phyloP scores from a whole-genome alignment of 2,797 vertebrate genomes.

The Cephalopachus bancanus region DNA sequence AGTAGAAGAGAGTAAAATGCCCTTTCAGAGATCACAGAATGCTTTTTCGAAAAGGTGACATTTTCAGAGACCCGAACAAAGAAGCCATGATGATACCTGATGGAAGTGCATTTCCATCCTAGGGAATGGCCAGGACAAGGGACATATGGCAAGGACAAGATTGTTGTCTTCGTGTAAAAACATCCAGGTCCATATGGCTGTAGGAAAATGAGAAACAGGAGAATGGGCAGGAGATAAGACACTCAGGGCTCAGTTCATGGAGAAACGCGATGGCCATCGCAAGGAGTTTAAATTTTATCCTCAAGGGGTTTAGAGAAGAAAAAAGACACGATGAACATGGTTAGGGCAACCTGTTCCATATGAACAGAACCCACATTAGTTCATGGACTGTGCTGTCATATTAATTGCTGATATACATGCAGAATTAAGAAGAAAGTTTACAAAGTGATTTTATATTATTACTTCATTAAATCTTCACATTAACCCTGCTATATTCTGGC shows the following conservation, averaged over 20 bases:
- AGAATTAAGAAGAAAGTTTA: neutral
- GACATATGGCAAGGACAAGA: neutral
- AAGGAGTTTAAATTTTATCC: neutral
- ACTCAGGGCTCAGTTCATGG: neutral
- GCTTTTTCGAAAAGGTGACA: neutral
- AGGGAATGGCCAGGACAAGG: neutral
- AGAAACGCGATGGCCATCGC: neutral
- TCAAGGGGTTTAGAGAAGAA: neutral
- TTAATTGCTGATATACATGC: neutral
- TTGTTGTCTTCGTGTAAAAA: neutral
- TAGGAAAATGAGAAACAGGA: neutral
- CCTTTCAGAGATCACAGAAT: neutral
- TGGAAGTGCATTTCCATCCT: neutral
- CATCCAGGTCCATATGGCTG: no score
- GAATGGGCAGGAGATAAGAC: no score
- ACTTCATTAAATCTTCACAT: neutral
- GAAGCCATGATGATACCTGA: neutral
- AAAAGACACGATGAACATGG: accelerated
- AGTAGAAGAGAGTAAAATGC: no score
- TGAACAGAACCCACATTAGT: neutral
- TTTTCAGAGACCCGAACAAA: neutral
- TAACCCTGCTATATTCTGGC: neutral
- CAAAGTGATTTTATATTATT: neutral
- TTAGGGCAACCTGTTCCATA: neutral
- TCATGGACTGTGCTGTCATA: neutral